phyloP scores from a whole-genome alignment of 2,888 invertebrate species.

The Tortricodes alternella region DNA sequence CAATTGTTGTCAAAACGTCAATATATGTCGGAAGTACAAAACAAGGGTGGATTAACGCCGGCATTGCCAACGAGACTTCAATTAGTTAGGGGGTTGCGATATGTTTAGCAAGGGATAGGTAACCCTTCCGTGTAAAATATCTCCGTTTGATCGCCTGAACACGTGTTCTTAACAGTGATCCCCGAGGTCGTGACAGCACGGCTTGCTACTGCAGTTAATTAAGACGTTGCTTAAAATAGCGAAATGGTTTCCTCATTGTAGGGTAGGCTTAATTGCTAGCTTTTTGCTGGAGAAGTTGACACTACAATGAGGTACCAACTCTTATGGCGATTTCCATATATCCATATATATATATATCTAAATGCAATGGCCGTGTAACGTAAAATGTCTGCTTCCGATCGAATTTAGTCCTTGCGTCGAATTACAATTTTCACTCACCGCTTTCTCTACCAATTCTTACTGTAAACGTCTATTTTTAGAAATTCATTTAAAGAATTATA shows the following conservation, averaged over 20 bases:
- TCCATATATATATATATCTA: too few relatives aligned
- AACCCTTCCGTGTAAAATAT: constrained; percentile 79
- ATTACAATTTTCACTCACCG: too few relatives aligned
- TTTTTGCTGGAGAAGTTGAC: background rate
- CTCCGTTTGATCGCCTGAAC: constrained; percentile 72
- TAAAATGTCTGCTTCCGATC: too few relatives aligned
- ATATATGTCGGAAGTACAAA: constrained; percentile 67
- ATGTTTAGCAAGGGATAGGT: constrained; percentile 71
- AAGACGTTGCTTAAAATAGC: constrained; percentile 33
- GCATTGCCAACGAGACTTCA: constrained; percentile 57
- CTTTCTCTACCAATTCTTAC: background rate
- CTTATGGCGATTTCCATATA: too few relatives aligned
- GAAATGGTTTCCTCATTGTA: constrained; percentile 21
- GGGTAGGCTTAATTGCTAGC: constrained; percentile 1
- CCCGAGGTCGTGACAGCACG: constrained; percentile 57
- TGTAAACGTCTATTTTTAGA: constrained; percentile 41
- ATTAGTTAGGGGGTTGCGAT: constrained; percentile 54
- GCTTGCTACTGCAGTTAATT: constrained; percentile 60
- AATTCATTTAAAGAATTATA: constrained; percentile 52
- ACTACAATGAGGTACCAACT: too few relatives aligned
- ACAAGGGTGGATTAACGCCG: constrained; percentile 66
- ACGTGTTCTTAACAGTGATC: constrained; percentile 74
- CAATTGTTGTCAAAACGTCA: constrained; percentile 62
- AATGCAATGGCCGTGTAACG: too few relatives aligned
- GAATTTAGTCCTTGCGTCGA: too few relatives aligned